These are phyloP conservation scores for Caerostris darwini DNA, from an alignment of 1,140 invertebrate genomes.

Conservation along the genomic window DNA sequence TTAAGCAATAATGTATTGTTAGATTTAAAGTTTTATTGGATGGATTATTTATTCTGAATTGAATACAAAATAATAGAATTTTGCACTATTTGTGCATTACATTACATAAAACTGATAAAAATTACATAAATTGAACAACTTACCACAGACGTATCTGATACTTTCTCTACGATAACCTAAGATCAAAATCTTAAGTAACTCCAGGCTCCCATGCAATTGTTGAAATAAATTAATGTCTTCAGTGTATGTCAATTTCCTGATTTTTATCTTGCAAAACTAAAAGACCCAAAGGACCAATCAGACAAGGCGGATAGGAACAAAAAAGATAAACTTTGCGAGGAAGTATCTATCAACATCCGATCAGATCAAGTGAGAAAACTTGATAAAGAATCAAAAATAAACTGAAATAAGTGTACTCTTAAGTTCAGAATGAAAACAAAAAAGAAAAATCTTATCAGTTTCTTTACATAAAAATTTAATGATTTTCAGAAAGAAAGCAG, in stretches of 20 bases:
- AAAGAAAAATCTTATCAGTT: too few species aligned
- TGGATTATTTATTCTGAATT: too few species aligned
- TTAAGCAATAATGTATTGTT: too few species aligned
- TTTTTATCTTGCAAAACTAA: neutral
- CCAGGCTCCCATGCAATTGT: neutral
- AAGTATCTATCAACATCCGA: conserved; percentile 39
- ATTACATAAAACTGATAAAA: too few species aligned
- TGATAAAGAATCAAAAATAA: neutral
- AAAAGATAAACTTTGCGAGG: conserved; percentile 4
- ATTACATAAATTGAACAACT: too few species aligned
- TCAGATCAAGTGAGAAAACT: conserved; percentile 13
- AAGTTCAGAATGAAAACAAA: too few species aligned
- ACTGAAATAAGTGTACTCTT: neutral
- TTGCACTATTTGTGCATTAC: too few species aligned
- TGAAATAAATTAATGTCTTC: neutral
- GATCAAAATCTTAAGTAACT: neutral
- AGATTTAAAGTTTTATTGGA: too few species aligned
- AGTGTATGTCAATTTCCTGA: neutral
- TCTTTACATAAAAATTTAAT: too few species aligned
- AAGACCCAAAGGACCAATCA: neutral
- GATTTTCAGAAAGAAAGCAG: too few species aligned
- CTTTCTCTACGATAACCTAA: neutral
- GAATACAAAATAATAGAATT: too few species aligned
- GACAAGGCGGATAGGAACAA: neutral
- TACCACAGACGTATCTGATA: too few species aligned